Evolutionary conservation across 1,140 invertebrate species (phyloP).

Genomic region (Pogonognathellus flavescens): DNA sequence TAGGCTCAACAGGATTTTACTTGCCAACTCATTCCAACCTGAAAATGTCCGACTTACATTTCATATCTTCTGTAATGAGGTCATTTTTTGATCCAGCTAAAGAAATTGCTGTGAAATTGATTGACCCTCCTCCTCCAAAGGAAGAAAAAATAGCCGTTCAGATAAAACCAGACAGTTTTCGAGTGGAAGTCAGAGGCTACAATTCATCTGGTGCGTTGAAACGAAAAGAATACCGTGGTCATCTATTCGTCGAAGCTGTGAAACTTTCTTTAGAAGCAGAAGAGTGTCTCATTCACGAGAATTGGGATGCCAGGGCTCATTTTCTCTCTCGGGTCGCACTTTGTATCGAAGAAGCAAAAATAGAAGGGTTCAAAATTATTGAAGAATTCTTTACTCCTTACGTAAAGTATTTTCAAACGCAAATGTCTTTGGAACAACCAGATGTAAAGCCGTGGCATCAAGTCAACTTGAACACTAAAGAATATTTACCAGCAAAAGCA

Average conservation of each 20-base stretch:
- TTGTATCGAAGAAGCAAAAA: not conserved
- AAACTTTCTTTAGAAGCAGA: conserved; percentile 33
- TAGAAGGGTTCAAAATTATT: not conserved
- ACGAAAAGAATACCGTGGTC: not conserved
- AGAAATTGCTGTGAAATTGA: not conserved
- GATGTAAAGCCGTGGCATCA: conserved; percentile 26
- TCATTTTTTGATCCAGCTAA: not conserved
- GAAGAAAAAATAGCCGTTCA: conserved; percentile 41
- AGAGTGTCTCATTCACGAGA: conserved; percentile 35
- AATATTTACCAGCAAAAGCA: not conserved
- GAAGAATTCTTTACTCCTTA: conserved; percentile 38
- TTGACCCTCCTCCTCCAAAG: not conserved
- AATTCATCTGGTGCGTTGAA: not conserved
- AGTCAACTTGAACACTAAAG: not conserved
- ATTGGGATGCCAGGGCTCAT: conserved; percentile 14
- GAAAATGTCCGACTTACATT: conserved; percentile 26
- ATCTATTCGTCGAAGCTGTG: conserved; percentile 40
- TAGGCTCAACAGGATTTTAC: conserved; percentile 59
- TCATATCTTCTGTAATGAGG: conserved; percentile 1
- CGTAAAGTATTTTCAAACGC: conserved; percentile 51
- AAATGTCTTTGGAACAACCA: conserved; percentile 28
- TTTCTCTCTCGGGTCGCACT: not conserved
- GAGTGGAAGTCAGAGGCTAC: conserved; percentile 38
- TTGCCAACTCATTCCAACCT: conserved; percentile 58
- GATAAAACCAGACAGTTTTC: conserved; percentile 49